Conservation (phyloP, 2,113 vertebrate genomes). For the Clarias macrocephalus region DNA sequence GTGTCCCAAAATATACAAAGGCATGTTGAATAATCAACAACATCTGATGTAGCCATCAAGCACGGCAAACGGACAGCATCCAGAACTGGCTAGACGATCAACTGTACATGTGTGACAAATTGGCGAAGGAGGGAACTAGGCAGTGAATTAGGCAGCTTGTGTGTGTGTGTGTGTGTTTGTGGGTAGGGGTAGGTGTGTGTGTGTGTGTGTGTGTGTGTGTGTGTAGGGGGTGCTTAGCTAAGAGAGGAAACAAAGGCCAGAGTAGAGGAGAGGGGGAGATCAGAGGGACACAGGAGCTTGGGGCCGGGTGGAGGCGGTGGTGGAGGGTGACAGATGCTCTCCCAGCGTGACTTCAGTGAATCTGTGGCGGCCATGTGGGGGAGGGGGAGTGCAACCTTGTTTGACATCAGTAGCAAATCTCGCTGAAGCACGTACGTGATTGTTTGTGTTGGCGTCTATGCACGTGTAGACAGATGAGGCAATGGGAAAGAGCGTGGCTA, state of each 20-base stretch:
- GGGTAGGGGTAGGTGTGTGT: no score
- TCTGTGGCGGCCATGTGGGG: slow-evolving; percentile 42
- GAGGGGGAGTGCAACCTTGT: slow-evolving; percentile 30
- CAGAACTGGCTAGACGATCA: not conserved
- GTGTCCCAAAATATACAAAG: not conserved
- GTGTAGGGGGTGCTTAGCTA: slow-evolving; percentile 3
- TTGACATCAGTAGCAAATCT: slow-evolving; percentile 48
- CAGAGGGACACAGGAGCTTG: slow-evolving; percentile 44
- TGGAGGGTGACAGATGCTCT: slow-evolving; percentile 57
- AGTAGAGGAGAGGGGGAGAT: slow-evolving; percentile 34
- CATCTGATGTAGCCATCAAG: not conserved
- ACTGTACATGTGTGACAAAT: slow-evolving; percentile 41
- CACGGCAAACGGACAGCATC: not conserved
- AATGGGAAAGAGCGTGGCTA: slow-evolving; percentile 11
- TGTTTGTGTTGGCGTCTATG: slow-evolving; percentile 32
- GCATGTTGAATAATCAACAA: not conserved
- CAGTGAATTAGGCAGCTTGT: slow-evolving; percentile 20
- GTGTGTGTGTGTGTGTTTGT: not conserved
- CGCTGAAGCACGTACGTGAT: slow-evolving; percentile 17
- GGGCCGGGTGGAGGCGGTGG: slow-evolving; percentile 34
- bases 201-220: not conserved
- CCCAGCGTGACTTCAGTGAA: slow-evolving; percentile 60
- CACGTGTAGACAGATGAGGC: not conserved
- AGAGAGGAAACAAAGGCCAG: slow-evolving; percentile 51
- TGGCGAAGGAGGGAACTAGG: slow-evolving; percentile 41